Evolutionary conservation across 2,888 invertebrate species (phyloP), one percentile per base, ranked within the genome.

Genomic region (Scelioninae gen. 2): DNA sequence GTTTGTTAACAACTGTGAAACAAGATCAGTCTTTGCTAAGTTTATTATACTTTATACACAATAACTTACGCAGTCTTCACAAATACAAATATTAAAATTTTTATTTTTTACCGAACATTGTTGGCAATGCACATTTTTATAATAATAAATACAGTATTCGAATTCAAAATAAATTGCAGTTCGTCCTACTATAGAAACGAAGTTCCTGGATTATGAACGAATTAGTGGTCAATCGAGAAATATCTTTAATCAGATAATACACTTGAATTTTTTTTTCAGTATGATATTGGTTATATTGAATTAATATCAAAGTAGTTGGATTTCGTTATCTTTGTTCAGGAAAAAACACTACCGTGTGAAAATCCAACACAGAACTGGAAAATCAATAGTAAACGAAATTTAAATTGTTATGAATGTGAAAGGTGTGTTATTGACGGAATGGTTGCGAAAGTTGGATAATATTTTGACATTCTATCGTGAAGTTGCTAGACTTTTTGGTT

Each of bases 381-480:
- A 55, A 43, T 55, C 55, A 55, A 43, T 55, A 43, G 31, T n/a
- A 31, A 43, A 43, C 31, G 28, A 55, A 43, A 55, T 55, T 43
- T 55, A n/a, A 28, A 31, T 55, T 41, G 43, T 43, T 43, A 55
- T 31, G 55, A 9, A 43, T 55, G 41, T 55, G n/a, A 39, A 10
- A 53, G 53, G 53, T 53, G 39, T 53, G 53, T 11, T 16, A 15
- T 10, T 25, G 39, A 15, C 16, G 52, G 37, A 9, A 37, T 52
- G 22, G 25, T 53, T 16, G 7, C 53, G 25, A 25, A 39, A 39
- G 5, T 39, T 53, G 25, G 16, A 53, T 53, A 39, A 39, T 25
- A 11, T 25, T 53, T 39, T 39, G 15, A 39, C 45, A 13, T 25
- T 25, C 45, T 11, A 5, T 39, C 15, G n/a, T n/a, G n/a, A n/a